phyloP scores from a whole-genome alignment of 2,113 vertebrate genomes.

The Toxotes jaculatrix region DNA sequence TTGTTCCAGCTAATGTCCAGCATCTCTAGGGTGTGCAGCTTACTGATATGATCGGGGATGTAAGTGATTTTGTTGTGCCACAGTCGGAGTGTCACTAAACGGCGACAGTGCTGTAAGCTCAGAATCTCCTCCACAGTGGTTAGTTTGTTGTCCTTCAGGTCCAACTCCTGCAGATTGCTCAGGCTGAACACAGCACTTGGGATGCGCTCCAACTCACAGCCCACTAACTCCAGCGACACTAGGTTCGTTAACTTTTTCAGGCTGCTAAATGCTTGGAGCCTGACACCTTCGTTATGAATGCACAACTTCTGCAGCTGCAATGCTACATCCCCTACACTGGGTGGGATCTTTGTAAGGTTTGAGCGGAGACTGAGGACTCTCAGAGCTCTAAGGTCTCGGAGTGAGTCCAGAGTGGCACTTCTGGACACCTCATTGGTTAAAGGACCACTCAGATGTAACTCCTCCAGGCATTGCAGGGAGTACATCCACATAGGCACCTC shows the following conservation, averaged over 20 bases:
- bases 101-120: conserved; percentile 91
- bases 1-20: conserved; percentile 90
- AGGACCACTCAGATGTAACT: conserved; percentile 87
- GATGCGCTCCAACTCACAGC: conserved; percentile 89
- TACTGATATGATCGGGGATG: conserved; percentile 90
- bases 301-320: conserved; percentile 85
- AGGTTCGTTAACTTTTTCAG: conserved; percentile 88
- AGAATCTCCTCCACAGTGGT: conserved; percentile 91
- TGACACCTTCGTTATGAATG: conserved; percentile 87
- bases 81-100: conserved; percentile 85
- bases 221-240: conserved; percentile 85
- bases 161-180: conserved; percentile 87
- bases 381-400: conserved; percentile 87
- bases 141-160: conserved; percentile 90
- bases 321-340: conserved; percentile 83
- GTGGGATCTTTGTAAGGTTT: conserved; percentile 88
- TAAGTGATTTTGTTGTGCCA: conserved; percentile 91
- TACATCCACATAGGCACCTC: conserved; percentile 91
- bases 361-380: conserved; percentile 85
- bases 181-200: conserved; percentile 91
- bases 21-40: conserved; percentile 86
- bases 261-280: conserved; percentile 86
- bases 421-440: conserved; percentile 84
- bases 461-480: conserved; percentile 85
- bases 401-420: conserved; percentile 82